Evolutionary conservation across 2,113 vertebrate species (phyloP).

Genomic region (Ondatra zibethicus): DNA sequence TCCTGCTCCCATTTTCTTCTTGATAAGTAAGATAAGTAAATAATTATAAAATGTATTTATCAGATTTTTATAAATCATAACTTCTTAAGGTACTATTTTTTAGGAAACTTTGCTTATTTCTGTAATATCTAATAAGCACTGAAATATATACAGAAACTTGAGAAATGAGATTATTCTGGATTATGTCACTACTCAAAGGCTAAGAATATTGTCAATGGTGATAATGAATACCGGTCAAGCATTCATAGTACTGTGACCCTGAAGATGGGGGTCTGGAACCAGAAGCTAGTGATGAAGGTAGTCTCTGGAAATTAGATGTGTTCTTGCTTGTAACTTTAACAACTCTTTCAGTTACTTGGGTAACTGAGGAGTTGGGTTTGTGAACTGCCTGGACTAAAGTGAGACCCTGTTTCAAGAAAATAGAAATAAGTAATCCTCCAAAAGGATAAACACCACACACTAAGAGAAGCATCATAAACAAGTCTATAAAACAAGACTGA

Average conservation of each 20-base stretch:
- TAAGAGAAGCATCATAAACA: neutral
- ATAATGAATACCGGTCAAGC: neutral
- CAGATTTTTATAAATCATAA: neutral
- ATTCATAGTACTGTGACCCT: neutral
- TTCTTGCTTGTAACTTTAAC: too few relatives aligned
- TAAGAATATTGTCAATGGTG: neutral
- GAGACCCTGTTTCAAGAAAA: neutral
- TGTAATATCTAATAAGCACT: neutral
- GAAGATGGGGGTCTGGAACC: rapidly evolving
- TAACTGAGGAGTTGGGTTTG: neutral
- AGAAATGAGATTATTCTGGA: neutral
- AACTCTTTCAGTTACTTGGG: too few relatives aligned
- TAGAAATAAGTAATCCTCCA: too few relatives aligned
- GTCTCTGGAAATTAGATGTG: neutral
- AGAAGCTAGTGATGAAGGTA: neutral
- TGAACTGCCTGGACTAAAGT: neutral
- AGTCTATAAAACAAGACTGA: neutral
- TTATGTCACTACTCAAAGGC: neutral
- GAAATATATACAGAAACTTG: neutral
- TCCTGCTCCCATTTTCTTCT: neutral
- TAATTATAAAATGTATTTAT: neutral
- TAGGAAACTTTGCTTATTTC: neutral
- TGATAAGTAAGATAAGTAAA: neutral
- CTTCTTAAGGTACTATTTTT: neutral
- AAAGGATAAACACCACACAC: too few relatives aligned